Evolutionary conservation across 2,113 vertebrate species (phyloP).

Genomic region (Ictalurus furcatus): DNA sequence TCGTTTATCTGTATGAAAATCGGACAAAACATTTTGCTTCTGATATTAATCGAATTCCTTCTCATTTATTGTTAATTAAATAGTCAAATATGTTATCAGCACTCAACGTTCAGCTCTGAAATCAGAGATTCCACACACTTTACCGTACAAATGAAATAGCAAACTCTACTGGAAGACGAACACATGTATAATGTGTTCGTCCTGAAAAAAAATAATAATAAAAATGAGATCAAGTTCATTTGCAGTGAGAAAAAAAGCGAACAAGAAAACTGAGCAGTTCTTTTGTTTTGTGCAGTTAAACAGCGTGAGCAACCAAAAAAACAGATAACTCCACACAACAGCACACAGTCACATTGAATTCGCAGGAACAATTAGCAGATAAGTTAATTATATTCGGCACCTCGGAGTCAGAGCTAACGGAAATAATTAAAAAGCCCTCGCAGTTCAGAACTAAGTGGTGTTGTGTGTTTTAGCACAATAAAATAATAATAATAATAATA

Average conservation of each 20-base stretch:
- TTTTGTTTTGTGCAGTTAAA: neutral
- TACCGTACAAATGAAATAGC: neutral
- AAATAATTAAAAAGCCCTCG: constrained; percentile 3
- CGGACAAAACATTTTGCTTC: neutral
- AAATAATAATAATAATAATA: too few relatives aligned
- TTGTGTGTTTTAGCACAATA: neutral
- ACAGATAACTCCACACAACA: neutral
- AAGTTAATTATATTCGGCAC: neutral
- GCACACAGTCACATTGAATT: neutral
- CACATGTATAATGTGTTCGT: neutral
- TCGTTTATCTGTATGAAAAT: neutral
- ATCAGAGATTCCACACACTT: neutral
- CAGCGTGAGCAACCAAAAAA: neutral
- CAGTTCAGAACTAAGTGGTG: neutral
- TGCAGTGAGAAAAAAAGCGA: neutral
- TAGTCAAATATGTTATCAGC: neutral
- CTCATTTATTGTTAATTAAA: neutral
- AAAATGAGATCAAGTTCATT: neutral
- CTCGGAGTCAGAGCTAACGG: neutral
- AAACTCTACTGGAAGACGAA: neutral
- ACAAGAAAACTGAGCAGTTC: neutral
- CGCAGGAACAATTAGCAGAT: neutral
- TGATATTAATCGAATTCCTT: neutral
- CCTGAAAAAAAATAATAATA: neutral
- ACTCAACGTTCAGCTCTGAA: neutral